Base-by-base conservation (phyloP, 2,113 vertebrate species). In the Nyctibius bracteatus region DNA sequence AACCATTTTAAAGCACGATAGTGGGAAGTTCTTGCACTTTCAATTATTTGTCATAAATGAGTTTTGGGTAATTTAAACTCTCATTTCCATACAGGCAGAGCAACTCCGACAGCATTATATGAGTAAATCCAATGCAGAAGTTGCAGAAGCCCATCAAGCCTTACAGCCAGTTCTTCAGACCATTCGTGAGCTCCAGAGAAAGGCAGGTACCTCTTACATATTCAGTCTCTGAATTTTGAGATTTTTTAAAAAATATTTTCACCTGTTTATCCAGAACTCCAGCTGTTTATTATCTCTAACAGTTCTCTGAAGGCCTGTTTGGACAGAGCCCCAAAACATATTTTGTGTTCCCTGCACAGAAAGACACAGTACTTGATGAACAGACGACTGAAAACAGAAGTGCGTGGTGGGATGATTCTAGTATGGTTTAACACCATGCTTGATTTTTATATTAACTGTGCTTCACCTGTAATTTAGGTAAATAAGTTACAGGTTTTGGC, bases 81-180 rank as follows among this genome's bases (percentile, higher is more conserved):
- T 65, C 3, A 31, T 44, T 90, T 94, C 14, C 39, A 51, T 62
- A 10, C 44, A 99, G 99, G 99, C 99, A 61, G 98, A 99, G 94
- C 99, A 99, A 65, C 99, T 99, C 41, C 98, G 98, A 47, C 98
- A 99, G 57, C 99, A 99, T 97, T 99, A 99, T 86, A 99, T 99
- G 99, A 99, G 98, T 92, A 99, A 99, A 93, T 99, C 99, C 43
- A 99, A 99, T 20, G 98, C 99, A 7, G 99, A 99, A 96, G 99
- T 99, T 13, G 98, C 99, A 2, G 99, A 98, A 90, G 97, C 96
- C 14, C 98, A 98, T 43, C 99, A 99, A 87, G 99, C 98, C 51
- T 96, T 99, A 51, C 99, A 99, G 83, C 99, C 99, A 4, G 98
- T 99, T 68, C 88, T 99, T 68, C 99, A 99, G 96, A 99, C 98